These are phyloP conservation scores for Nomada ferruginata DNA, from an alignment of 2,888 invertebrate species.

Conservation along the genomic window DNA sequence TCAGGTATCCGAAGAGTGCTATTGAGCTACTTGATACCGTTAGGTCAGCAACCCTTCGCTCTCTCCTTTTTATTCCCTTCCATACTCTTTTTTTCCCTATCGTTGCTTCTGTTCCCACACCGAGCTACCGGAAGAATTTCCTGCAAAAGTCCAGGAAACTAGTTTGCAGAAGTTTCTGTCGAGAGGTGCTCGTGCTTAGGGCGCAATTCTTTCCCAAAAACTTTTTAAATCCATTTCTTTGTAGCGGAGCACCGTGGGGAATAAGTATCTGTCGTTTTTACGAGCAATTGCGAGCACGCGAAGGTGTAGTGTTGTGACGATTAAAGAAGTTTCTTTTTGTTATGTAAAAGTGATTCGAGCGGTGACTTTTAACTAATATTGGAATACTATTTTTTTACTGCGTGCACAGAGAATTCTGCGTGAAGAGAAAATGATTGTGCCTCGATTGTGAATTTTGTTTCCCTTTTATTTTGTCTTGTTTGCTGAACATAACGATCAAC, in stretches of 20 bases:
- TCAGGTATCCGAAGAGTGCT: constrained; percentile 43
- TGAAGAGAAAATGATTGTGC: no score
- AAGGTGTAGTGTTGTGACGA: not conserved
- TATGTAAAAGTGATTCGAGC: not conserved
- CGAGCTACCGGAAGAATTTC: constrained; percentile 42
- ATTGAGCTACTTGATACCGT: constrained; percentile 71
- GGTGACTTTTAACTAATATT: no score
- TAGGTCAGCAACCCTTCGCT: constrained; percentile 67
- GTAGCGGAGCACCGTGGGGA: not conserved
- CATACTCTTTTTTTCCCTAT: not conserved
- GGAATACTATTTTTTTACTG: no score
- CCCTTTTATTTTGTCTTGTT: not conserved
- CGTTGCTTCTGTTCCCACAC: not conserved
- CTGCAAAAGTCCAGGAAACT: constrained; percentile 41
- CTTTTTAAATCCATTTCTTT: constrained; percentile 51
- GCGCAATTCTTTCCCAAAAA: constrained; percentile 43
- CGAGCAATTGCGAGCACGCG: constrained; percentile 26
- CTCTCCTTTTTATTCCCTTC: not conserved
- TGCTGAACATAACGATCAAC: not conserved
- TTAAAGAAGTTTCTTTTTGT: constrained; percentile 1
- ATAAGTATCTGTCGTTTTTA: constrained; percentile 11
- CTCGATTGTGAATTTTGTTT: not conserved
- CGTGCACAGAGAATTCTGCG: no score
- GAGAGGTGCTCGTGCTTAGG: constrained; percentile 11
- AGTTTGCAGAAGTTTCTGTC: constrained; percentile 35